Conservation (phyloP, 2,113 vertebrate species). For the Arenaria interpres region DNA sequence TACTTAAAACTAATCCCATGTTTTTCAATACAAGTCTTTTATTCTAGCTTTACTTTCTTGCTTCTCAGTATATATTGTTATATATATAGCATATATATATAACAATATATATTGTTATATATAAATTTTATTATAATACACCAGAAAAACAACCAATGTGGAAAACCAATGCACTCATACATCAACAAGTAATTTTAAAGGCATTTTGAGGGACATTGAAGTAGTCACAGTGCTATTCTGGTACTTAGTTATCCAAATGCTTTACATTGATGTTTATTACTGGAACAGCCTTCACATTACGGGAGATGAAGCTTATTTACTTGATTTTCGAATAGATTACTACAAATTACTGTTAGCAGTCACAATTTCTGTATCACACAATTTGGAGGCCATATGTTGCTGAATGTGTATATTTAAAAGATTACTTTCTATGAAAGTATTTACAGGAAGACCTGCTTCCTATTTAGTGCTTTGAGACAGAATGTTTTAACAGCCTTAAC, state of each 20-base stretch:
- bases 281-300: background rate
- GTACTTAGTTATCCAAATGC: background rate
- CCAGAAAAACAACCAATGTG: background rate
- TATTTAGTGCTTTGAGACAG: background rate
- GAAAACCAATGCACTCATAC: background rate
- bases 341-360: background rate
- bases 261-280: background rate
- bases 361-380: background rate
- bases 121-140: background rate
- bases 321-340: background rate
- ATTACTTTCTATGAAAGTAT: background rate
- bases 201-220: background rate
- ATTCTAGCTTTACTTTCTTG: background rate
- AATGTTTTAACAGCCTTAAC: background rate
- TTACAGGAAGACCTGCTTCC: background rate
- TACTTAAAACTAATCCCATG: background rate
- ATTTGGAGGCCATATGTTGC: background rate
- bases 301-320: background rate
- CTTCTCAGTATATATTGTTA: background rate
- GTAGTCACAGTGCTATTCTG: background rate
- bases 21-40: background rate
- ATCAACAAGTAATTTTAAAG: background rate
- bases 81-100: too few relatives aligned
- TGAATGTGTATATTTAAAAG: background rate
- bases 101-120: background rate